Conservation (phyloP, 1,140 invertebrate species). For the Orussus abietinus region DNA sequence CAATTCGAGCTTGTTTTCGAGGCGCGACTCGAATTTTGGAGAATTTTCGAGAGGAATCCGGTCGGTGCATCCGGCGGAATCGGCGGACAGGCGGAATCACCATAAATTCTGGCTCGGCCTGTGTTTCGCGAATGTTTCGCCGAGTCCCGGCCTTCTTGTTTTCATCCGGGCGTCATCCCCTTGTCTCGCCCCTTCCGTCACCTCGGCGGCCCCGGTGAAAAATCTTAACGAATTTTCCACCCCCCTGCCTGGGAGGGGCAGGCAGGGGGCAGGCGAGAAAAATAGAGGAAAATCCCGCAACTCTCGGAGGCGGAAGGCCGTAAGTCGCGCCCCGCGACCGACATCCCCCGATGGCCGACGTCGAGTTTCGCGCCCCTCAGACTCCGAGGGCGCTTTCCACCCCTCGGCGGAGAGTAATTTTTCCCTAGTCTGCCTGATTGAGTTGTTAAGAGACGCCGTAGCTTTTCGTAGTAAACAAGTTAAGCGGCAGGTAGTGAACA, state of each 20-base stretch:
- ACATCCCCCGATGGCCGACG: too few relatives aligned
- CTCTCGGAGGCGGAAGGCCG: too few relatives aligned
- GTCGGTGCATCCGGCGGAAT: too few relatives aligned
- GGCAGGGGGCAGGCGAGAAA: too few relatives aligned
- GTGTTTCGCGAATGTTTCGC: conserved; percentile 5
- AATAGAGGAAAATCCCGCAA: too few relatives aligned
- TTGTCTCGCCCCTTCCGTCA: conserved; percentile 9
- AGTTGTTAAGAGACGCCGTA: conserved; percentile 7
- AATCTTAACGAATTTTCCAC: conserved; percentile 1
- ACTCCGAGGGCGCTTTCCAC: neutral
- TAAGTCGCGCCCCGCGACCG: too few relatives aligned
- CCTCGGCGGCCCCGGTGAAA: neutral
- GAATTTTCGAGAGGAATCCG: conserved; percentile 2
- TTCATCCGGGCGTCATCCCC: too few relatives aligned
- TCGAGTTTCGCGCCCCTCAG: too few relatives aligned
- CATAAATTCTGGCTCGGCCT: conserved; percentile 21
- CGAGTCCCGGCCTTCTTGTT: neutral
- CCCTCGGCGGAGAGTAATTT: neutral
- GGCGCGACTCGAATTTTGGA: too few relatives aligned
- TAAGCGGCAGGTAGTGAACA: neutral
- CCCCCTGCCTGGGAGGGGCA: too few relatives aligned
- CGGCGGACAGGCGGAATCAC: conserved; percentile 14
- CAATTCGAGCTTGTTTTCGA: too few relatives aligned
- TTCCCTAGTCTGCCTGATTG: conserved; percentile 6
- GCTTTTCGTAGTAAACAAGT: conserved; percentile 1